A percentile compares a stretch with the other conserved stretches of the same genome.
Evolutionary conservation across 2,888 invertebrate genomes (phyloP).

Genomic region (Tenthredo distinguenda): DNA sequence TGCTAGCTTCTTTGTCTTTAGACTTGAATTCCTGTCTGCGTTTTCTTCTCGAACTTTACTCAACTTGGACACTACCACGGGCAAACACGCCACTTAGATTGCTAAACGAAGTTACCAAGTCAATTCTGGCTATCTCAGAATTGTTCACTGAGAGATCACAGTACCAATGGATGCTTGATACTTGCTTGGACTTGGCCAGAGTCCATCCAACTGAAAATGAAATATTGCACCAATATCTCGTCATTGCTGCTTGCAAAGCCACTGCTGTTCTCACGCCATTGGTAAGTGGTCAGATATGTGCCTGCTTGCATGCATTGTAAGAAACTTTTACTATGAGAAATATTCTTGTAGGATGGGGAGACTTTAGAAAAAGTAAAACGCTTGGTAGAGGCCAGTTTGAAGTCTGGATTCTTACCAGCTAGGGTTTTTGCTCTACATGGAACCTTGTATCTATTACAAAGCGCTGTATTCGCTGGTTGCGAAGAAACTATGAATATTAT

Average conservation of each 20-base stretch:
- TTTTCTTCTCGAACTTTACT: constrained; percentile 93
- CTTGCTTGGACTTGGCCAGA: constrained; percentile 84
- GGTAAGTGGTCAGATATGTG: constrained; percentile 73
- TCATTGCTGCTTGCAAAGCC: constrained; percentile 85
- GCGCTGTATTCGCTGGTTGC: constrained; percentile 78
- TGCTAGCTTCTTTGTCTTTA: constrained; percentile 76
- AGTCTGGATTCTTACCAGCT: constrained; percentile 83
- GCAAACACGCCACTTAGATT: constrained; percentile 79
- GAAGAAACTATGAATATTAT: constrained; percentile 80
- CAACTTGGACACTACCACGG: constrained; percentile 85
- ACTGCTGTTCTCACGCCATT: constrained; percentile 83
- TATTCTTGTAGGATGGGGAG: constrained; percentile 79
- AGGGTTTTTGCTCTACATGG: constrained; percentile 85
- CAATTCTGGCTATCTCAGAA: constrained; percentile 87
- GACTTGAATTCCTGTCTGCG: constrained; percentile 96
- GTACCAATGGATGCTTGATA: constrained; percentile 89
- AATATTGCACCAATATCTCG: constrained; percentile 86
- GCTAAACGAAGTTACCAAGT: constrained; percentile 82
- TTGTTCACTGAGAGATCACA: constrained; percentile 88
- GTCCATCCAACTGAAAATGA: constrained; percentile 88
- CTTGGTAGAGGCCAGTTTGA: constrained; percentile 81
- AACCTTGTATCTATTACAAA: constrained; percentile 84
- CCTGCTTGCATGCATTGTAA: background rate
- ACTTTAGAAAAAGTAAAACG: constrained; percentile 82
- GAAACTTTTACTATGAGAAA: background rate